Evolutionary conservation across 2,888 invertebrate genomes (phyloP), one percentile per base, ranked within the genome.

Genomic region (Melinaea menophilus): DNA sequence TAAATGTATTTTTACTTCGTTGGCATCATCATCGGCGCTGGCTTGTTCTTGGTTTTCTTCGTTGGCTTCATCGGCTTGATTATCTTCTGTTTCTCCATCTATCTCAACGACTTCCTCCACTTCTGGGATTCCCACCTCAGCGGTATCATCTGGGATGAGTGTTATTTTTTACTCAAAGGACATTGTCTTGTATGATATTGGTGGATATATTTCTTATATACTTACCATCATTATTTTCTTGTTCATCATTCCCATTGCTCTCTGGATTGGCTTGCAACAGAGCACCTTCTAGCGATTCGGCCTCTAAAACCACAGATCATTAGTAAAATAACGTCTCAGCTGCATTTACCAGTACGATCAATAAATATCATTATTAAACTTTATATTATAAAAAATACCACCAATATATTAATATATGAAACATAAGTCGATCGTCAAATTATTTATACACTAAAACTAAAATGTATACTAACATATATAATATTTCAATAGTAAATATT

Each of bases 41-140:
- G 58, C n/a, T 47, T 60, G 34, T 11, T 37, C 48, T 54, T 51
- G 35, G 35, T 54, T 56, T 2, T 45, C 60, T 5, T 51, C 34
- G 7, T 48, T 58, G 13, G 35, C 45, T 12, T 33, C 46, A 3
- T 64, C 60, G 11, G 55, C 58, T 11, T 41, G 61, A 12, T 59
- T 58, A 11, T 37, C 55, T 22, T 54, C 65, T 9, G 34, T 55
- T 5, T 63, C 63, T 2, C 61, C 62, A 12, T 68, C 68, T 13
- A 65, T 55, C 37, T 68, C 69, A n/a, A 62, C 64, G 22, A 64
- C 48, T 35, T 63, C 65, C 37, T 61, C 65, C 22, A 67, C 67
- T 5, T 58, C 41, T 7, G 45, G n/a, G 2, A 59, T 58, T 5
- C 31, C 55, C n/a, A 45, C 51, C 12, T 13, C 48, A n/a, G 61